Evolutionary conservation across 2,797 vertebrate genomes (phyloP).

Genomic region (Cichlasoma orientale): DNA sequence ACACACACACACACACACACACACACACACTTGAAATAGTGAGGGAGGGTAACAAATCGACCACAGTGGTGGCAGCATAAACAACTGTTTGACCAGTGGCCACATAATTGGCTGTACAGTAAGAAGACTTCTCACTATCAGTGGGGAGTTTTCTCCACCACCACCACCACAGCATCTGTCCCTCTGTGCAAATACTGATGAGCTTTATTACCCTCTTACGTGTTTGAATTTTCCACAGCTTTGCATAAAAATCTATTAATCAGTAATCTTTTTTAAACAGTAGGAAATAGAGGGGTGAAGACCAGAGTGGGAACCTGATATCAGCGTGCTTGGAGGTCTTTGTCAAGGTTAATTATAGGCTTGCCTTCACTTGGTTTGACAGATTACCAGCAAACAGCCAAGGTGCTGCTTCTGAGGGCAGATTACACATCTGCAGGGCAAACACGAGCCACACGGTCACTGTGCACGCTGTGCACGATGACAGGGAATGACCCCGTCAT

Average conservation of each 20-base stretch:
- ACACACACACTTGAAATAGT: constrained; percentile 53
- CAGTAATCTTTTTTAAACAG: background rate
- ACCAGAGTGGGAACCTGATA: constrained; percentile 35
- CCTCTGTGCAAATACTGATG: constrained; percentile 8
- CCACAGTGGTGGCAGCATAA: constrained; percentile 72
- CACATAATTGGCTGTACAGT: constrained; percentile 65
- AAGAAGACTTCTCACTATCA: constrained; percentile 76
- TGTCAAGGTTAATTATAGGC: constrained; percentile 58
- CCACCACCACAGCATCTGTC: constrained; percentile 29
- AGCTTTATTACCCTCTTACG: background rate
- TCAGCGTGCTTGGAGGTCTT: constrained; percentile 30
- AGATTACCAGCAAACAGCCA: constrained; percentile 59
- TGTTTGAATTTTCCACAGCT: background rate
- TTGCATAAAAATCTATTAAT: background rate
- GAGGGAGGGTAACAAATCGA: constrained; percentile 70
- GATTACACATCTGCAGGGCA: constrained; percentile 62
- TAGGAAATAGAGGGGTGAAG: background rate
- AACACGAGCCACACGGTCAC: constrained; percentile 44
- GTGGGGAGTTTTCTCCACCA: constrained; percentile 45
- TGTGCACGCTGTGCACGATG: background rate
- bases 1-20: constrained; percentile 35
- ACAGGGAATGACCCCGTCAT: constrained; percentile 22
- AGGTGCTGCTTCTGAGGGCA: constrained; percentile 50
- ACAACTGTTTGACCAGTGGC: constrained; percentile 74
- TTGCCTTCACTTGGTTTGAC: constrained; percentile 65